Conservation (phyloP, 2,113 vertebrate genomes). For the Neopipo cinnamomea region DNA sequence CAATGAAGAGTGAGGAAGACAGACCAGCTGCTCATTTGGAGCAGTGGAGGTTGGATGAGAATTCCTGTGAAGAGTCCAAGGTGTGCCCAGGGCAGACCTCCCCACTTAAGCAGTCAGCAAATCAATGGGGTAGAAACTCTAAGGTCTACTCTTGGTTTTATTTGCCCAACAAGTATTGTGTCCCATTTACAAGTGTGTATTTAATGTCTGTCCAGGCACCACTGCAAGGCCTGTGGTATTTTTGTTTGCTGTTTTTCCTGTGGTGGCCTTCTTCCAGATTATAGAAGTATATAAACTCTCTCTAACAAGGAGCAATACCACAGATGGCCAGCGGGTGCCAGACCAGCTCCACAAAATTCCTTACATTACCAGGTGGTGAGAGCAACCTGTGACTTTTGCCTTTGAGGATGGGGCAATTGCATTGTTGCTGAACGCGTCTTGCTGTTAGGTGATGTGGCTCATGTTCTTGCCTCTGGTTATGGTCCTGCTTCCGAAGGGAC, state of each 20-base stretch:
- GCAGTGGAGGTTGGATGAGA: neutral
- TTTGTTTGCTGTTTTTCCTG: neutral
- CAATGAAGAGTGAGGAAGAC: neutral
- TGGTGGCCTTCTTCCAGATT: neutral
- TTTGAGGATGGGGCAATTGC: accelerated
- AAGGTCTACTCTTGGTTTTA: neutral
- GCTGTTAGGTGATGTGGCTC: neutral
- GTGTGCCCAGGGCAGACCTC: neutral
- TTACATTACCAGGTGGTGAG: accelerated
- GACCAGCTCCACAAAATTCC: neutral
- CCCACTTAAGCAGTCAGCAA: neutral
- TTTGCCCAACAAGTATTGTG: neutral
- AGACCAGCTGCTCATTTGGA: neutral
- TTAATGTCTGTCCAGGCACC: neutral
- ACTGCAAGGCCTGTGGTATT: neutral
- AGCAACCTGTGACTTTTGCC: neutral
- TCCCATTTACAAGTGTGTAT: neutral
- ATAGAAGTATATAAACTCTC: accelerated
- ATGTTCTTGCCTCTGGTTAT: too few species aligned
- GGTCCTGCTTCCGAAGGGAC: neutral
- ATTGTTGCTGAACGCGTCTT: accelerated
- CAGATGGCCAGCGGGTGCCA: slow-evolving; percentile 51
- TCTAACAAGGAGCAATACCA: neutral
- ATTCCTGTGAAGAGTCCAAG: neutral
- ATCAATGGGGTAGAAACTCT: neutral